Conservation (phyloP, 2,888 invertebrate species). For the Xanthorhoe designata region DNA sequence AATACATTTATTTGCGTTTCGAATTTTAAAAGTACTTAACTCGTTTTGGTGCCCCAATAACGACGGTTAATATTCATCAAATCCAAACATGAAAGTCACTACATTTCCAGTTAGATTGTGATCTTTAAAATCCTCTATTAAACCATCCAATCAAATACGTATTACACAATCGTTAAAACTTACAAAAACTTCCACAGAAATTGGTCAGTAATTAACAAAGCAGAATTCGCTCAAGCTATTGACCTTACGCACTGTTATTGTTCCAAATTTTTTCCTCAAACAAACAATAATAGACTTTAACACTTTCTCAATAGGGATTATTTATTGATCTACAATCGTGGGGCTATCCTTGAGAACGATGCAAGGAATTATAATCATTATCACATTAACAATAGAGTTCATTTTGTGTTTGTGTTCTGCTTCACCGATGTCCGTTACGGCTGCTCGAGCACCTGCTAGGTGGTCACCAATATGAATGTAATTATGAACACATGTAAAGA, state of each 20-base stretch:
- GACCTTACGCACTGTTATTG: conserved; percentile 73
- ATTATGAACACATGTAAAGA: conserved; percentile 69
- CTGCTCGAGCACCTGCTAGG: conserved; percentile 75
- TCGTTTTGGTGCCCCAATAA: neutral
- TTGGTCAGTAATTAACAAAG: conserved; percentile 74
- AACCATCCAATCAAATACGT: conserved; percentile 32
- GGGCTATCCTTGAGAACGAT: conserved; percentile 59
- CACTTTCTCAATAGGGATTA: conserved; percentile 62
- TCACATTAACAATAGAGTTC: conserved; percentile 3
- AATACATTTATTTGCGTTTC: no score
- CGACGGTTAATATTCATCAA: neutral
- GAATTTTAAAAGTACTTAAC: no score
- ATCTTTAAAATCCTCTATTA: conserved; percentile 15
- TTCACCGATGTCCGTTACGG: conserved; percentile 75
- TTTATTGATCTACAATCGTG: conserved; percentile 59
- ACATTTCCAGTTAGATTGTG: neutral
- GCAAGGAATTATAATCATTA: conserved; percentile 48
- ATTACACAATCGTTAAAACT: conserved; percentile 39
- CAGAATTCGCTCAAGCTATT: conserved; percentile 79
- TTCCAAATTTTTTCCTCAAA: conserved; percentile 31
- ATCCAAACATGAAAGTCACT: conserved; percentile 1
- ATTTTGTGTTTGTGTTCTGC: conserved; percentile 52
- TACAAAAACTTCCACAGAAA: conserved; percentile 47
- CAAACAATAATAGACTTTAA: conserved; percentile 61
- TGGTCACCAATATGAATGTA: conserved; percentile 81